Evolutionary conservation across 2,113 vertebrate species (phyloP), one percentile per base, ranked within the genome.

Genomic region (Aspiorhynchus laticeps): DNA sequence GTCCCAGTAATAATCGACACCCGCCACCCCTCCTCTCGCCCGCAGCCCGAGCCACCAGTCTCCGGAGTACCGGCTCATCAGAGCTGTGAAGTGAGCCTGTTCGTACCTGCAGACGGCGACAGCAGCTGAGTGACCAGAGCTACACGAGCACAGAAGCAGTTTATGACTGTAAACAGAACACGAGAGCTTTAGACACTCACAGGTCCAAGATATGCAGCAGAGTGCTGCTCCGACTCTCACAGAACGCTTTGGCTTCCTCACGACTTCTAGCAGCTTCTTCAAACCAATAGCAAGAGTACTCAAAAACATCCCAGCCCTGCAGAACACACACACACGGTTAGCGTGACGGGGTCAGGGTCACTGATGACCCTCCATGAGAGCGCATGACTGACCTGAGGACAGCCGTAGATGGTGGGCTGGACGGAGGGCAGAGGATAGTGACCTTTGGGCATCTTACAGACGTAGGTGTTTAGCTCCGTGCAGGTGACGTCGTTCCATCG

Each of bases 1-100:
- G 86, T 94, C 95, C 95, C 95, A 96, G 75, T 90, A 14, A 85
- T 95, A 96, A 89, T 96, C 93, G 46, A 95, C 93, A 1, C 95
- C 95, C 5, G 33, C 75, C 1, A 17, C 0, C 0, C 33, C 92
- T 15, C 91, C 94, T 5, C 11, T 84, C 9, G 95, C 94, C 21
- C 92, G 91, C 65, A 96, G 89, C 21, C 95, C 95, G 0, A 91
- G 89, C 95, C 95, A 96, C 95, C 95, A 95, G 28, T 93, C 7
- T 0, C 92, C 93, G 0, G 87, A 93, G 89, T 91, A 93, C 21
- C 88, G 89, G 0, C 92, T 80, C 83, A 96, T 78, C 0, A 4
- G 86, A 14, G 93, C 93, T 0, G 94, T 95, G 15, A 96, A 95
- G 85, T 95, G 93, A 2, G 95, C 79, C 91, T 96, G 95, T 83